These are phyloP conservation scores for Lithophane ornitopus DNA, from an alignment of 2,888 invertebrate genomes.

Conservation along the genomic window DNA sequence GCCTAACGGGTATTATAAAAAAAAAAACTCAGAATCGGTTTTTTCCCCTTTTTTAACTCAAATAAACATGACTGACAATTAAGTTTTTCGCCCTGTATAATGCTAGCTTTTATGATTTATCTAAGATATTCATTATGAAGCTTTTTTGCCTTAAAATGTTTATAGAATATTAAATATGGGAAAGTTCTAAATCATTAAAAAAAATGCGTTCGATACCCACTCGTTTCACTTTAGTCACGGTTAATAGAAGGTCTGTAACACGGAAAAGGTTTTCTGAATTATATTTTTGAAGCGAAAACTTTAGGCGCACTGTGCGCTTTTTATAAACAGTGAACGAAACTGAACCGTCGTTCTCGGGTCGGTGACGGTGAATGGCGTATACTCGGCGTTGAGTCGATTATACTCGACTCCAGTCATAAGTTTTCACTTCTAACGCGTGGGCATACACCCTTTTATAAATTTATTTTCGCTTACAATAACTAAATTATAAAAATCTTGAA, in stretches of 20 bases:
- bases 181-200: rapidly evolving
- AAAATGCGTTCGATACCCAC: not conserved
- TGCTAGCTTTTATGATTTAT: conserved; percentile 40
- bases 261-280: not conserved
- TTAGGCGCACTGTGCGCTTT: not conserved
- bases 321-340: too few relatives aligned
- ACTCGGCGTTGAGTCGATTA: too few relatives aligned
- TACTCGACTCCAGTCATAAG: too few relatives aligned
- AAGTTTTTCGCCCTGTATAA: conserved; percentile 5
- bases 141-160: conserved; percentile 24
- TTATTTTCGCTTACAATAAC: not conserved
- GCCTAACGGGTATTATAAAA: too few relatives aligned
- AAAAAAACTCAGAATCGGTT: too few relatives aligned
- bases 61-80: conserved; percentile 33
- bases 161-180: conserved; percentile 27
- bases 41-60: not conserved
- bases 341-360: not conserved
- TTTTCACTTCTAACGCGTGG: too few relatives aligned
- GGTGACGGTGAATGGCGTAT: too few relatives aligned
- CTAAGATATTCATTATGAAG: conserved; percentile 29
- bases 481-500: not conserved
- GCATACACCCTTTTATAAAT: not conserved
- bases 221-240: not conserved
- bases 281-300: not conserved
- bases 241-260: not conserved